phyloP scores from a whole-genome alignment of 37 sponge, comb jelly and placozoan species.

The Corticium candelabrum region DNA sequence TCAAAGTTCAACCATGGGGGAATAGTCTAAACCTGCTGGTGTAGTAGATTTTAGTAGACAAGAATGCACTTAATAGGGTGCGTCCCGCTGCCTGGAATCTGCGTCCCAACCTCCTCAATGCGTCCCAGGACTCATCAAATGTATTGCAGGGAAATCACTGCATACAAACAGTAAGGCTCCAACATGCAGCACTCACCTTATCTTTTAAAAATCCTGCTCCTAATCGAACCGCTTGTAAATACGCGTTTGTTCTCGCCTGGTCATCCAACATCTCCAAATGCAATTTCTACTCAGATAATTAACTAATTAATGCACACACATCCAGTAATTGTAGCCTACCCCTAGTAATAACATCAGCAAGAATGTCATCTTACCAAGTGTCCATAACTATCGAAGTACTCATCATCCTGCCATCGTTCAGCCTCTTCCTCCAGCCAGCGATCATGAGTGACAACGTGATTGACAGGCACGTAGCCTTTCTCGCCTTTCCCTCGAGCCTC shows the following conservation, averaged over 20 bases:
- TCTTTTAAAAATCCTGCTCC: conserved; percentile 20
- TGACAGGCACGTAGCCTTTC: conserved; percentile 42
- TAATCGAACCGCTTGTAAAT: conserved; percentile 29
- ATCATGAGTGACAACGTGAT: conserved; percentile 15
- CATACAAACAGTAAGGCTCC: too few relatives aligned
- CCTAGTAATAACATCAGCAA: too few relatives aligned
- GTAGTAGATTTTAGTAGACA: too few relatives aligned
- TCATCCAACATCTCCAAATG: conserved; percentile 59
- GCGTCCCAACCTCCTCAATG: too few relatives aligned
- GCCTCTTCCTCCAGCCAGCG: not conserved
- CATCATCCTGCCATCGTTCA: conserved; percentile 50
- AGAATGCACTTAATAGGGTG: too few relatives aligned
- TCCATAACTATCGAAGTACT: conserved; percentile 45
- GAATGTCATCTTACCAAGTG: conserved; percentile 36
- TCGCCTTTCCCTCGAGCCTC: conserved; percentile 14
- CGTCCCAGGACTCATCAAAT: too few relatives aligned
- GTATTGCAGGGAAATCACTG: too few relatives aligned
- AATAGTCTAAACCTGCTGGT: too few relatives aligned
- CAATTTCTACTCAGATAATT: conserved; percentile 28
- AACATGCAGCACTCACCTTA: too few relatives aligned
- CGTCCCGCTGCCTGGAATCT: too few relatives aligned
- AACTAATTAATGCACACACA: not conserved
- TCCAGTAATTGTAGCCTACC: too few relatives aligned
- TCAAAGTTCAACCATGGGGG: too few relatives aligned
- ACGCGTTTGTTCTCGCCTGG: conserved; percentile 30